A percentile compares a stretch with the other conserved stretches of the same genome.
Conservation (phyloP, 92 coral and sea anemone genomes). For the Hydrozoanthus gracilis region DNA sequence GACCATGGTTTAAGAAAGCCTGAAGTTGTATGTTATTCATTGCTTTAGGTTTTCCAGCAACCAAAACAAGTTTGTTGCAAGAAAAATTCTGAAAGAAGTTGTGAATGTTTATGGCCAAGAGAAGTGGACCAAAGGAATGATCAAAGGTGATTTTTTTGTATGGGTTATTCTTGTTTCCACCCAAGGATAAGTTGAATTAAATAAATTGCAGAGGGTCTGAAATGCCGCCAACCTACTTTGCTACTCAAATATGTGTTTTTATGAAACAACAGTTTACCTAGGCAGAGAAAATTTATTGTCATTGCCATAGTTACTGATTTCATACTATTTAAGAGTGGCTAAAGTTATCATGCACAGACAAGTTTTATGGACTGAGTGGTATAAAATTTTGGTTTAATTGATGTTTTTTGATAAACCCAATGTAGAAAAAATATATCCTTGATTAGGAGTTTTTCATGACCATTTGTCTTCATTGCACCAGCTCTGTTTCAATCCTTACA, state of each 20-base stretch:
- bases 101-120: slow-evolving; percentile 4
- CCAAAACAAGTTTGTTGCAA: neutral
- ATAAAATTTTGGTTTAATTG: too few species aligned
- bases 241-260: too few species aligned
- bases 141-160: slow-evolving; percentile 12
- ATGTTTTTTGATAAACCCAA: neutral
- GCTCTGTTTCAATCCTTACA: slow-evolving; percentile 3
- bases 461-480: neutral
- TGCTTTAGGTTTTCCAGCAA: slow-evolving; percentile 1
- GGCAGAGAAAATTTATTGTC: too few species aligned
- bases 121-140: slow-evolving; percentile 2
- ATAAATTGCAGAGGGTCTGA: neutral
- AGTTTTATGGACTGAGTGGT: too few species aligned
- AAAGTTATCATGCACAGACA: too few species aligned
- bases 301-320: too few species aligned
- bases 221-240: neutral
- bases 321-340: too few species aligned
- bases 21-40: neutral
- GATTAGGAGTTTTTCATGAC: neutral
- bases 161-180: too few species aligned
- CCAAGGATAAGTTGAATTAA: neutral
- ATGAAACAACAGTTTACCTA: too few species aligned
- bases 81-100: neutral
- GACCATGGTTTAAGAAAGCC: too few species aligned
- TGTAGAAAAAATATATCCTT: neutral